Evolutionary conservation across 2,797 vertebrate species (phyloP).

Genomic region (Dryobates pubescens): DNA sequence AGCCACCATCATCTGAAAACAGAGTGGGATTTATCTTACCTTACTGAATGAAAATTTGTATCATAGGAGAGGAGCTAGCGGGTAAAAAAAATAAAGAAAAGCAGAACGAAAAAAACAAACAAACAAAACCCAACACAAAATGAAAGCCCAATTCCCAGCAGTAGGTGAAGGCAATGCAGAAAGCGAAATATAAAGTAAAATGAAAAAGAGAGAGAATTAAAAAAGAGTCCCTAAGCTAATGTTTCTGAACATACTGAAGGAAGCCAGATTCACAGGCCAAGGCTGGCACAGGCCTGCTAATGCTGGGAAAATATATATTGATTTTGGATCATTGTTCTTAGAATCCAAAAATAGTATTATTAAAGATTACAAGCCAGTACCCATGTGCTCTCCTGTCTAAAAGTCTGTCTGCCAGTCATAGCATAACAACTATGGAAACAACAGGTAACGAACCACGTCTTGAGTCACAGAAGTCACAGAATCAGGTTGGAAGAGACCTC

Average conservation of each 20-base stretch:
- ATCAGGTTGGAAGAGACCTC: too few relatives aligned
- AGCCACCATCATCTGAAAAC: background rate
- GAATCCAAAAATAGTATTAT: constrained; percentile 20
- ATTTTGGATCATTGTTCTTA: constrained; percentile 41
- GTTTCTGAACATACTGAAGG: background rate
- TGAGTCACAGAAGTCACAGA: background rate
- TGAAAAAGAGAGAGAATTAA: background rate
- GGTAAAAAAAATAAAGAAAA: background rate
- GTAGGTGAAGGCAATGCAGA: background rate
- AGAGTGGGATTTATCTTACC: background rate
- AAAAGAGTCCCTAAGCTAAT: background rate
- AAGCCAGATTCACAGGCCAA: constrained; percentile 35
- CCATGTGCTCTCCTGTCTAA: background rate
- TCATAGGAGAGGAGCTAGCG: background rate
- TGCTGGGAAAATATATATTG: constrained; percentile 61
- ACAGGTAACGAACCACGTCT: background rate
- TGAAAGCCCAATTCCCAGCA: background rate
- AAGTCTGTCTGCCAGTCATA: constrained; percentile 3
- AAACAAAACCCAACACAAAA: background rate
- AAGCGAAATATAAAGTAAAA: constrained; percentile 3
- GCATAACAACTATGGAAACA: constrained; percentile 8
- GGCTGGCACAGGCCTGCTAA: constrained; percentile 10
- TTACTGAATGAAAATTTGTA: background rate
- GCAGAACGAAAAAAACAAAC: background rate
- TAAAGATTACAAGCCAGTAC: constrained; percentile 29